Conservation (phyloP, 2,888 invertebrate species). For the Diplolepis rosae region DNA sequence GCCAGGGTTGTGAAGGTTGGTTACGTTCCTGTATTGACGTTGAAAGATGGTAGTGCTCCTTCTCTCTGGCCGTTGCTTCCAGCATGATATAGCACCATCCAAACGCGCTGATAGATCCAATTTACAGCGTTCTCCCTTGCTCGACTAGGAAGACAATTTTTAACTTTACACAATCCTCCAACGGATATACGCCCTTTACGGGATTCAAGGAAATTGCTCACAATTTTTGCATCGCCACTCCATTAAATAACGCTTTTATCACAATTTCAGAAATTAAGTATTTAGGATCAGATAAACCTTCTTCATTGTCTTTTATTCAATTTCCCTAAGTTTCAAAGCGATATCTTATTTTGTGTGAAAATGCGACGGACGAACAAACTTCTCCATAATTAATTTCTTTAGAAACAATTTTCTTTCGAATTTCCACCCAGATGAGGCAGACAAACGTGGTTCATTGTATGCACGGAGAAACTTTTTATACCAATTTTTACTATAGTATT, state of each 20-base stretch:
- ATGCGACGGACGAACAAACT: no score
- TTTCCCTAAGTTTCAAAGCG: no score
- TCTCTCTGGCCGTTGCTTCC: slow-evolving; percentile 66
- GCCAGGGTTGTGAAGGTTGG: slow-evolving; percentile 53
- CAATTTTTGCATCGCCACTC: slow-evolving; percentile 21
- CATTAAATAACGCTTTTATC: slow-evolving; percentile 6
- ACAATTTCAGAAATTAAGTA: slow-evolving; percentile 21
- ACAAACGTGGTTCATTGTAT: no score
- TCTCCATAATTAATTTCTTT: no score
- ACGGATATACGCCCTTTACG: slow-evolving; percentile 33
- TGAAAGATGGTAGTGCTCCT: slow-evolving; percentile 71
- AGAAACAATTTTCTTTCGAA: no score
- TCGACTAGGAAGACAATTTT: slow-evolving; percentile 55
- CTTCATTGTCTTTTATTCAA: no score
- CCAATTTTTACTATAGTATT: no score
- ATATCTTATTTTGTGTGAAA: no score
- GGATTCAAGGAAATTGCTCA: slow-evolving; percentile 1
- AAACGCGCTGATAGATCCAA: slow-evolving; percentile 73
- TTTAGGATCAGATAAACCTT: no score
- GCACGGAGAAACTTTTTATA: no score
- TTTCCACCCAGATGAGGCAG: no score
- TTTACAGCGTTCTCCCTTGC: slow-evolving; percentile 63
- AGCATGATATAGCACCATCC: slow-evolving; percentile 72
- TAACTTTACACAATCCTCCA: slow-evolving; percentile 50
- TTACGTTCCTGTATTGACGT: slow-evolving; percentile 65